Base-by-base conservation (phyloP, 2,888 invertebrate genomes). In the Rhagium mordax region DNA sequence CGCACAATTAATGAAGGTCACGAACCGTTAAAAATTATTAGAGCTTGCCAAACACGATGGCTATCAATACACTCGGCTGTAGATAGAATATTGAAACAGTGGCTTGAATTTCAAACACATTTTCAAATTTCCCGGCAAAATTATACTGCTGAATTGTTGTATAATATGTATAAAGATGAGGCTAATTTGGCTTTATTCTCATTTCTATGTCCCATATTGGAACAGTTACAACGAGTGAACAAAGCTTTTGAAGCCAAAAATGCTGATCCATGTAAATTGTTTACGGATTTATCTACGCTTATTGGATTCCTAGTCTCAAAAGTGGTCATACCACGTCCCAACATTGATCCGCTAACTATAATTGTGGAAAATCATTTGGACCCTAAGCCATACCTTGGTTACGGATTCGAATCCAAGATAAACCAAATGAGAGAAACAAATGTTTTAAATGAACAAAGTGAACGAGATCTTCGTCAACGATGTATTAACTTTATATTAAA, bases 81-180 rank as follows among this genome's bases (percentile, higher is more conserved):
- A 1, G 59, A 62, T 3, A 60, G 79, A 78, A 83, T 84, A 51
- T 70, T 75, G 16, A 51, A 75, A 18, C 84, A 86, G 69, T 84
- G 83, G 84, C 10, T 77, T 13, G 83, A 83, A 68, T 74, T 85
- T 49, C 83, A 85, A 78, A 78, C 82, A 6, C 80, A 79, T 78
- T 83, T 83, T 80, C 16, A 55, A 48, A 70, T 82, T 21, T 74
- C 73, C 24, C 20, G 68, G 2, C 70, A 69, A 24, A 82, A 84
- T 75, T 84, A 82, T 67, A 80, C 80, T 8, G 83, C 84, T 7
- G 78, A 84, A 73, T 70, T 80, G n/a, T 68, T 84, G 18, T 77
- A 81, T 61, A 47, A 72, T 15, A 82, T 85, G 78, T 84, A 83
- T 69, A 60, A 61, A 18, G 82, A 84, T 74, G 77, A 80, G 5